Conservation (phyloP, 2,113 vertebrate genomes). For the Strix aluco region DNA sequence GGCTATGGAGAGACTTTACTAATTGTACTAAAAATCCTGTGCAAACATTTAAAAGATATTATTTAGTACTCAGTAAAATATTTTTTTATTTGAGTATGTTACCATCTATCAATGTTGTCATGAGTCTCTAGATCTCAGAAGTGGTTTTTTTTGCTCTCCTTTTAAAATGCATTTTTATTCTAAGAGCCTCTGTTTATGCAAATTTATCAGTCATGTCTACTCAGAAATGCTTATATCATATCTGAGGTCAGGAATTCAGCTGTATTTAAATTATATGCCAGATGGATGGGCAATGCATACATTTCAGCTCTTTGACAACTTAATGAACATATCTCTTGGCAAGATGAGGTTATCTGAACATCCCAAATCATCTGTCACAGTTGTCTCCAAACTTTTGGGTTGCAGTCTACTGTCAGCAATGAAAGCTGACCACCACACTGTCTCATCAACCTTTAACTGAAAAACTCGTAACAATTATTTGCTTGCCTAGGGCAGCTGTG, state of each 20-base stretch:
- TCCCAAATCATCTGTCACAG: slow-evolving; percentile 35
- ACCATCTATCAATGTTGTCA: slow-evolving; percentile 2
- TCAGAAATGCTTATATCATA: slow-evolving; percentile 52
- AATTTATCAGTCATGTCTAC: slow-evolving; percentile 34
- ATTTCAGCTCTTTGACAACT: slow-evolving; percentile 50
- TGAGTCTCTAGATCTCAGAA: background rate
- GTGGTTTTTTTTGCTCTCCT: background rate
- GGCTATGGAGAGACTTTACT: slow-evolving; percentile 40
- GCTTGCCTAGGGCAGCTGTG: background rate
- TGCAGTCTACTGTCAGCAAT: background rate
- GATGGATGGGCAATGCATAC: slow-evolving; percentile 37
- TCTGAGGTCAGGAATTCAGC: slow-evolving; percentile 51
- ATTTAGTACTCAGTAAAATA: slow-evolving; percentile 22
- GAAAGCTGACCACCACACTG: background rate
- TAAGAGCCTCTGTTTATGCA: slow-evolving; percentile 38
- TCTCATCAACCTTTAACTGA: background rate
- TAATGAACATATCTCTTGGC: slow-evolving; percentile 48
- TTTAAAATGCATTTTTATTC: slow-evolving; percentile 26
- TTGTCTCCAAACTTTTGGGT: slow-evolving; percentile 30
- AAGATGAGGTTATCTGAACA: slow-evolving; percentile 38
- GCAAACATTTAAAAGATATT: slow-evolving; percentile 48
- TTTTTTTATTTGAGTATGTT: slow-evolving; percentile 7
- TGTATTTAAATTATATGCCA: slow-evolving; percentile 46
- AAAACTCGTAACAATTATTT: slow-evolving; percentile 9
- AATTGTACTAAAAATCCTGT: slow-evolving; percentile 41